Base-by-base conservation (phyloP, 2,113 vertebrate species). In the Cromileptes altivelis region DNA sequence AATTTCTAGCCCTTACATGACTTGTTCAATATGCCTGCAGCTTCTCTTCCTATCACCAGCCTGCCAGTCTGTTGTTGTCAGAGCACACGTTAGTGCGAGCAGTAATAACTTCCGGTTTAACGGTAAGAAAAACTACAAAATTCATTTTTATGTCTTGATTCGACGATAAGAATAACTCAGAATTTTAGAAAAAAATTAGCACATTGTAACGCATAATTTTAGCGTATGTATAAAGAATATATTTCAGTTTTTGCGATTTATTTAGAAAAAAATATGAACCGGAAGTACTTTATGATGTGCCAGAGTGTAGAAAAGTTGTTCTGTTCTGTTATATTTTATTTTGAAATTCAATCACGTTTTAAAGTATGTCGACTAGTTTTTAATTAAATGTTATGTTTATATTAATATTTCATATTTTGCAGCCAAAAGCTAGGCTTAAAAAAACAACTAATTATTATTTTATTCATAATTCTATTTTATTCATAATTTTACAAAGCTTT, bases 101-200 rank as follows among this genome's bases (percentile, higher is more conserved):
- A 19, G 19, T 0, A 40, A 53, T 30, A 53, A 89, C 88, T 93
- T 92, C 92, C 92, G 49, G 85, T 82, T 77, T 67, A 2, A n/a
- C n/a, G 1, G 1, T 30, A 25, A 74, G 14, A 52, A 2, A 4
- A 67, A 40, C 14, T 17, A 1, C 14, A 25, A 75, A 76, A 57
- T 0, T 2, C 1, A 1, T 52, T 0, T 0, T 19, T 76, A 1
- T 64, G 47, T 72, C 9, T 45, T 21, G 6, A 62, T 73, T 60
- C 0, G 1, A 58, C 10, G 0, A 3, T 15, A 1, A 18, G 7
- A 80, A 64, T 13, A 0, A 6, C 2, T 30, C 12, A 0, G 6
- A 0, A 37, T 49, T 47, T 4, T 11, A 8, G 42, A 4, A 6
- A 33, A 47, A 18, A 67, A 6, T 3, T 12, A n/a, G 5, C 0